Evolutionary conservation across 2,888 invertebrate species (phyloP).

Genomic region (Euclidia mi): DNA sequence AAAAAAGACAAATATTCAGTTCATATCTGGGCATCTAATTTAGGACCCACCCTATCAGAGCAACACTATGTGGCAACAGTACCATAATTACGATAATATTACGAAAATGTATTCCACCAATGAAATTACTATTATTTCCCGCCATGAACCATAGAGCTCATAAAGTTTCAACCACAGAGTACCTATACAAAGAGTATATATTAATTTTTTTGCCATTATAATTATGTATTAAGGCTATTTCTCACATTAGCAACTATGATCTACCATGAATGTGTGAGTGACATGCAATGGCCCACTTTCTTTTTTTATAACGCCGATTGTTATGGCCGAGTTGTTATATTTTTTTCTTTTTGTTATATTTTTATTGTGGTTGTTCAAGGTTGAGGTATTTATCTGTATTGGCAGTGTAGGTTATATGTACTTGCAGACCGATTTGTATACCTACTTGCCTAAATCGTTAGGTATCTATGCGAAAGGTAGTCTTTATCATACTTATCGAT

Average conservation of each 20-base stretch:
- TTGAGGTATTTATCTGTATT: constrained; percentile 19
- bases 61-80: too few relatives aligned
- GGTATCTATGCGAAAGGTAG: too few relatives aligned
- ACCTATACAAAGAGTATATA: not conserved
- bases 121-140: not conserved
- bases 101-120: too few relatives aligned
- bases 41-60: too few relatives aligned
- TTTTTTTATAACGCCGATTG: constrained; percentile 53
- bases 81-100: too few relatives aligned
- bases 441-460: too few relatives aligned
- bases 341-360: constrained; percentile 33
- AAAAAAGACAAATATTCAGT: too few relatives aligned
- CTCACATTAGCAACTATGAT: constrained; percentile 63
- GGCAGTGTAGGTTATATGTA: too few relatives aligned
- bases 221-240: constrained; percentile 64
- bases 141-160: not conserved
- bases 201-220: constrained; percentile 28
- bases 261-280: constrained; percentile 54
- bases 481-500: too few relatives aligned
- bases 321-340: constrained; percentile 22
- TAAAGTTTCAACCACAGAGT: not conserved
- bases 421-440: too few relatives aligned
- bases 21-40: too few relatives aligned
- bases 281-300: constrained; percentile 72
- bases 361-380: constrained; percentile 42